phyloP scores from a whole-genome alignment of 2,797 vertebrate species.

The Rhinophrynus dorsalis region DNA sequence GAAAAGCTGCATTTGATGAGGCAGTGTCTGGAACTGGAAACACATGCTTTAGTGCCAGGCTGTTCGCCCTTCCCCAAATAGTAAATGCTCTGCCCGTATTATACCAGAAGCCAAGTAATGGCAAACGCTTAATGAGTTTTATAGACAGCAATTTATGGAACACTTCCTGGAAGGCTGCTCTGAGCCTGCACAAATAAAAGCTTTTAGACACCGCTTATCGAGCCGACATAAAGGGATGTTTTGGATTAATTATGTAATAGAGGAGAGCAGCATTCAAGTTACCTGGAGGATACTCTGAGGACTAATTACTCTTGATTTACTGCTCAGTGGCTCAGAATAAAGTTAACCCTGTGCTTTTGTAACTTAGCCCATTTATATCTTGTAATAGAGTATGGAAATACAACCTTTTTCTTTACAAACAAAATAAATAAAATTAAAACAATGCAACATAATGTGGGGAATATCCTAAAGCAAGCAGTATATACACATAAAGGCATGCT shows the following conservation, averaged over 20 bases:
- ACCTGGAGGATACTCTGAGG: conserved; percentile 28
- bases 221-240: conserved; percentile 28
- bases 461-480: too few species aligned
- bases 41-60: too few species aligned
- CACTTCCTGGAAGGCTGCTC: conserved; percentile 30
- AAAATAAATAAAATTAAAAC: too few species aligned
- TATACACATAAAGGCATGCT: too few species aligned
- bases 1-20: too few species aligned
- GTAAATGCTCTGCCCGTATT: neutral
- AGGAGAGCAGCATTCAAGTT: conserved; percentile 6
- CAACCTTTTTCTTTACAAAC: too few species aligned
- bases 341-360: neutral
- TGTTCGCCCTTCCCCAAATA: neutral
- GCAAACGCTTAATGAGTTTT: conserved; percentile 34
- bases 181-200: conserved; percentile 25
- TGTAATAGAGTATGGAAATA: too few species aligned
- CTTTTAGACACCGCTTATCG: conserved; percentile 28
- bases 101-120: conserved; percentile 17
- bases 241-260: conserved; percentile 37
- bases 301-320: conserved; percentile 23
- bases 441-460: too few species aligned
- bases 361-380: too few species aligned
- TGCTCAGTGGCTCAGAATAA: conserved; percentile 1
- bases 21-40: too few species aligned
- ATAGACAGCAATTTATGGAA: conserved; percentile 29